A percentile compares a stretch with the other conserved stretches of the same genome.
These are phyloP conservation scores for Drosophila sechellia DNA, from an alignment of 1,140 invertebrate species.

Conservation along the genomic window DNA sequence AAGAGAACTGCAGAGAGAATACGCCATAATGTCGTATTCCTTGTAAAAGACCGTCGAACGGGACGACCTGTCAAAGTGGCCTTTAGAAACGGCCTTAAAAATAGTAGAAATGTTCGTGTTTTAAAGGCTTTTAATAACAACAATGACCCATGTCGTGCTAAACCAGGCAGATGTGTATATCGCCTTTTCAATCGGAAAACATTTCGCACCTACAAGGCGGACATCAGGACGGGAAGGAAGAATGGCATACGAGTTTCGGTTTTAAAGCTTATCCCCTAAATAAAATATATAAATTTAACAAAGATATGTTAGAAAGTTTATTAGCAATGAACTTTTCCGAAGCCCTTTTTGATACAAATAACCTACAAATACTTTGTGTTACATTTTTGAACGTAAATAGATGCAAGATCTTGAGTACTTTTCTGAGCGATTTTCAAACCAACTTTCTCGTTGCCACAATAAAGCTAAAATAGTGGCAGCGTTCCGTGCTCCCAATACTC, in stretches of 20 bases:
- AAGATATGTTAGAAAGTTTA: neutral
- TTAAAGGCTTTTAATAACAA: neutral
- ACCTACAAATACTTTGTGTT: too few species aligned
- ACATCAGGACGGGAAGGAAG: neutral
- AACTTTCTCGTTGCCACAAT: conserved; percentile 9
- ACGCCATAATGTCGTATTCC: conserved; percentile 5
- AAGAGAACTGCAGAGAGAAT: neutral
- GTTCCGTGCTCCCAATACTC: conserved; percentile 22
- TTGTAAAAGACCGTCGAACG: conserved; percentile 16
- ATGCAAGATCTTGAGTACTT: too few species aligned
- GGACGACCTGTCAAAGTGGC: conserved; percentile 16
- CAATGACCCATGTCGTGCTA: neutral
- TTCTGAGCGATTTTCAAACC: too few species aligned
- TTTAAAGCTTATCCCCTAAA: neutral
- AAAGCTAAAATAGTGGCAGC: conserved; percentile 9
- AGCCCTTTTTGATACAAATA: too few species aligned
- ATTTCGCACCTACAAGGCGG: conserved; percentile 12
- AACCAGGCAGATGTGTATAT: conserved; percentile 5
- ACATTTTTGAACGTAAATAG: too few species aligned
- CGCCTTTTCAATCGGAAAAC: conserved; percentile 11
- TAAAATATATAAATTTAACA: neutral
- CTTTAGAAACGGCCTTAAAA: conserved; percentile 17
- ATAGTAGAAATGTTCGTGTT: conserved; percentile 3
- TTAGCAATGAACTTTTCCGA: too few species aligned
- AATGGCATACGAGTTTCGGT: neutral